Evolutionary conservation across 1,140 invertebrate genomes (phyloP).

Genomic region (Lepidurus couesii): DNA sequence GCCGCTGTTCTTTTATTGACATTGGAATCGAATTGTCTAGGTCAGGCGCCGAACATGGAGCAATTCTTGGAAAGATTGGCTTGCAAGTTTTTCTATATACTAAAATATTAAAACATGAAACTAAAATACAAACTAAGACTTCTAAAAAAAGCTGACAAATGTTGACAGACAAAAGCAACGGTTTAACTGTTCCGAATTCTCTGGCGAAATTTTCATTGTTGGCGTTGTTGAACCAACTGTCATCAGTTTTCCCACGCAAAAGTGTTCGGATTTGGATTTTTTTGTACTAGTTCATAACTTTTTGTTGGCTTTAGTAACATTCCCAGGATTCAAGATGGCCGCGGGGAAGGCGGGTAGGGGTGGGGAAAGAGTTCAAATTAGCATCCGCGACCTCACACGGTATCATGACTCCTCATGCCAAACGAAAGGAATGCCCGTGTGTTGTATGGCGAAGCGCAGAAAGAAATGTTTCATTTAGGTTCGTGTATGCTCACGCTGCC

Average conservation of each 20-base stretch:
- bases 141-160: no score
- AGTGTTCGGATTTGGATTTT: neutral
- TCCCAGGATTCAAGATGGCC: neutral
- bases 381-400: constrained; percentile 8
- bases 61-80: neutral
- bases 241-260: neutral
- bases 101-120: neutral
- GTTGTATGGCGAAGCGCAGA: neutral
- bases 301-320: neutral
- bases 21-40: neutral
- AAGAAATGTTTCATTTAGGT: neutral
- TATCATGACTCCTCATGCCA: neutral
- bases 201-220: neutral
- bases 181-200: no score
- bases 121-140: no score
- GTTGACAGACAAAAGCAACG: no score
- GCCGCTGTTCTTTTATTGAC: neutral
- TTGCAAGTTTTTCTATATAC: neutral
- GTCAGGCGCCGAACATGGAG: neutral
- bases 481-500: neutral
- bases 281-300: neutral
- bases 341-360: neutral
- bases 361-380: neutral
- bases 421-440: neutral
- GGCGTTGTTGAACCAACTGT: neutral